These are phyloP conservation scores for Eleutherodactylus coqui DNA, from an alignment of 2,797 vertebrate species.

Conservation along the genomic window DNA sequence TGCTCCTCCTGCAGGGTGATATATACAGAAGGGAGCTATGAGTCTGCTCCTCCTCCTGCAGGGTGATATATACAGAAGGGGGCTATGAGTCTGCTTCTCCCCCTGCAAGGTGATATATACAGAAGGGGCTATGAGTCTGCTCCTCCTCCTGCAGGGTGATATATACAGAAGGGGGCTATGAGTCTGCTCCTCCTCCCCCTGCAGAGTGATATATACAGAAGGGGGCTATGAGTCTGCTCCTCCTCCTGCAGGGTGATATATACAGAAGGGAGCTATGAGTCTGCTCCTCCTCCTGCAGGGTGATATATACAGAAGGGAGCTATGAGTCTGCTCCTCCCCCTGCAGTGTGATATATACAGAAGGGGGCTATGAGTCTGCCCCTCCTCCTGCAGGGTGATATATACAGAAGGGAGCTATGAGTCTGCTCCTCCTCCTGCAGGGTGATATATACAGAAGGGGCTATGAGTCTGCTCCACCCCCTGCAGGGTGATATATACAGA, in stretches of 20 bases:
- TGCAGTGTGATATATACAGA: conserved; percentile 34
- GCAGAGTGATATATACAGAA: conserved; percentile 22
- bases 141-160: conserved; percentile 19
- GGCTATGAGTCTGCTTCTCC: background rate
- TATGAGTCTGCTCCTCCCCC: background rate
- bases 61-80: background rate
- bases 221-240: background rate
- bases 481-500: background rate
- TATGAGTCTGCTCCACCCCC: background rate
- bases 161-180: conserved; percentile 8
- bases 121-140: too few species aligned
- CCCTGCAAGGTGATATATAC: background rate
- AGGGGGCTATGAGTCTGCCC: background rate
- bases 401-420: background rate
- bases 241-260: background rate
- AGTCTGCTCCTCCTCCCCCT: conserved; percentile 11
- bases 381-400: conserved; percentile 21
- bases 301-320: background rate
- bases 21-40: background rate
- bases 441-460: background rate
- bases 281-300: background rate
- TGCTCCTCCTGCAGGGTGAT: conserved; percentile 3
- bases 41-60: background rate
- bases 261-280: background rate
- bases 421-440: background rate